A percentile compares a stretch with the other conserved stretches of the same genome.
Evolutionary conservation across 2,113 vertebrate species (phyloP).

Genomic region (Euleptes europaea): DNA sequence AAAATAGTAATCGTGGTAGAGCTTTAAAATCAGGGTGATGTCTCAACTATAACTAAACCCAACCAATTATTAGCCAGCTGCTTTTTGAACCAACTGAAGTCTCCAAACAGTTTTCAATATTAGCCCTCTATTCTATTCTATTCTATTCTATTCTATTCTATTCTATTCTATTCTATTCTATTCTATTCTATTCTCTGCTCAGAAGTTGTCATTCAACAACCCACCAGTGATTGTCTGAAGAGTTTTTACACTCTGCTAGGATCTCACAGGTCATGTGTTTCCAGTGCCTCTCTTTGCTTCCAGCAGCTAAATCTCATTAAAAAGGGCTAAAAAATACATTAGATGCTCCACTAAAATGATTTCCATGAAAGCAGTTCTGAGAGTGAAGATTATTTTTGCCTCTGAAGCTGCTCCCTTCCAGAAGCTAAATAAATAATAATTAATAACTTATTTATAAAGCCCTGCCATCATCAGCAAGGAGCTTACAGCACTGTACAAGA

Average conservation of each 20-base stretch:
- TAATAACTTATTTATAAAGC: slow-evolving; percentile 60
- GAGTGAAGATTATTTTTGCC: slow-evolving; percentile 45
- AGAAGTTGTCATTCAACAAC: slow-evolving; percentile 29
- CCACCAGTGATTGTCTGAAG: slow-evolving; percentile 42
- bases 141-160: too few species aligned
- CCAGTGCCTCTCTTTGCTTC: slow-evolving; percentile 34
- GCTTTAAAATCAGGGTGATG: too few species aligned
- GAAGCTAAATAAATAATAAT: slow-evolving; percentile 38
- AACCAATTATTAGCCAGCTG: too few species aligned
- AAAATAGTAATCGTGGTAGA: too few species aligned
- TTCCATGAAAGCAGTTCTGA: slow-evolving; percentile 50
- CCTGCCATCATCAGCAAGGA: slow-evolving; percentile 16
- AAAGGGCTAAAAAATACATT: slow-evolving; percentile 62
- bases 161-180: too few species aligned
- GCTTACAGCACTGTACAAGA: slow-evolving; percentile 40
- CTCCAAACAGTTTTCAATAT: too few species aligned
- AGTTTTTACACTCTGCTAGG: slow-evolving; percentile 28
- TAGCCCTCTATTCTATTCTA: too few species aligned
- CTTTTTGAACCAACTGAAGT: too few species aligned
- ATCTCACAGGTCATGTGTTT: neutral
- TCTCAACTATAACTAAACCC: too few species aligned
- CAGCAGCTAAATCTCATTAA: slow-evolving; percentile 50
- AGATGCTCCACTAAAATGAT: slow-evolving; percentile 45
- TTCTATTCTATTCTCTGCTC: too few species aligned
- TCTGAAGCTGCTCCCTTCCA: slow-evolving; percentile 45